Percentiles rank a stretch among this genome's conserved stretches.
Conservation (phyloP, 2,797 vertebrate species). For the Loriculus beryllinus region DNA sequence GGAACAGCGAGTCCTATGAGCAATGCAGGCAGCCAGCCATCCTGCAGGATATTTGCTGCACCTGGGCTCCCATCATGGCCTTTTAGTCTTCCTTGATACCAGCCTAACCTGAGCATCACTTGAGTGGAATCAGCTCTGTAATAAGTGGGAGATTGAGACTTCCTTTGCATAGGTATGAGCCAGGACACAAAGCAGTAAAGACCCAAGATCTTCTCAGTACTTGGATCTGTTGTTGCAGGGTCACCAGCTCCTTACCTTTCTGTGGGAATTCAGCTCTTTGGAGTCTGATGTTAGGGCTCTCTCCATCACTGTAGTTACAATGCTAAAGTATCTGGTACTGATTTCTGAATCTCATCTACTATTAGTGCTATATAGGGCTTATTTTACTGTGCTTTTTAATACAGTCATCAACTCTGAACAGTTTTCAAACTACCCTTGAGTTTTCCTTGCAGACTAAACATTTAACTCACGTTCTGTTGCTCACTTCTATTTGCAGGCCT, state of each 20-base stretch:
- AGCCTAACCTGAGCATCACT: background rate
- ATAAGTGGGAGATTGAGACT: no score
- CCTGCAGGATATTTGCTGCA: background rate
- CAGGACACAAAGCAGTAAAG: background rate
- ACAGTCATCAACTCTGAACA: background rate
- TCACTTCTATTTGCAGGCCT: background rate
- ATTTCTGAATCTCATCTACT: background rate
- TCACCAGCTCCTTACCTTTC: background rate
- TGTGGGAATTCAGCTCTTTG: background rate
- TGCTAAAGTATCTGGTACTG: background rate
- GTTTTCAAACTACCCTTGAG: background rate
- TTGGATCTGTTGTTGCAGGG: background rate
- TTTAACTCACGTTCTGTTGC: background rate
- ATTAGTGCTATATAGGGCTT: background rate
- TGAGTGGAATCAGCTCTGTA: background rate
- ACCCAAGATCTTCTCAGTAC: background rate
- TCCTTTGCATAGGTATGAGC: fast-evolving
- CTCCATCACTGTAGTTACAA: background rate
- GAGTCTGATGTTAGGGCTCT: background rate
- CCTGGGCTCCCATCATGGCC: fast-evolving
- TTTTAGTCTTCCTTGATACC: background rate
- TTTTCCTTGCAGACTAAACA: background rate
- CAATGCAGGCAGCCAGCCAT: background rate
- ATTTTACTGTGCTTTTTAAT: background rate
- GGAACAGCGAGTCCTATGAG: no score